A percentile compares a stretch with the other conserved stretches of the same genome.
These are phyloP conservation scores for Tympanoctomys barrerae DNA, from an alignment of 2,797 vertebrate genomes.

Conservation along the genomic window DNA sequence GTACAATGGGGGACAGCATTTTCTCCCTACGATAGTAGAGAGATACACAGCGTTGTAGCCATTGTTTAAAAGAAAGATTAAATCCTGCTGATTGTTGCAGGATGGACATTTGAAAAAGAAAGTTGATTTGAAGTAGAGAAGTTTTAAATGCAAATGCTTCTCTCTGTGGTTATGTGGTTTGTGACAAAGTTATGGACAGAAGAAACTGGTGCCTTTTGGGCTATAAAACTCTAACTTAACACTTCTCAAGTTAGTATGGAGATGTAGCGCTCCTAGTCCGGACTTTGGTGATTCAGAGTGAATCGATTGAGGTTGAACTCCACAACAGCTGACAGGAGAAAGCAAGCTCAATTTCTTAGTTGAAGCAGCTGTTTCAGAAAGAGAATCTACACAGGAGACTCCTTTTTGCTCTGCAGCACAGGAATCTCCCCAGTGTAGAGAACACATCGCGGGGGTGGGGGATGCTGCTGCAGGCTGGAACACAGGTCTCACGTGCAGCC, in stretches of 20 bases:
- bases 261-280: conserved; percentile 25
- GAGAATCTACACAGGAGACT: not conserved
- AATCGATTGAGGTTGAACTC: conserved; percentile 14
- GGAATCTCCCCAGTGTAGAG: not conserved
- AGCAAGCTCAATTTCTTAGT: conserved; percentile 35
- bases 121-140: not conserved
- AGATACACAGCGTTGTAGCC: not conserved
- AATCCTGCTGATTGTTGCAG: not conserved
- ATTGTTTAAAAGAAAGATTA: conserved; percentile 11
- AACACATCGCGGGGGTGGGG: not conserved
- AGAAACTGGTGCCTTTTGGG: conserved; percentile 4
- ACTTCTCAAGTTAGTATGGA: not conserved
- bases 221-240: conserved; percentile 29
- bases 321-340: not conserved
- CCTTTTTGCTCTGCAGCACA: not conserved
- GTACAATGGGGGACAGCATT: conserved; percentile 82
- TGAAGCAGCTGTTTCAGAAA: conserved; percentile 40
- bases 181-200: not conserved
- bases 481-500: not conserved
- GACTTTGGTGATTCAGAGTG: conserved; percentile 5
- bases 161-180: not conserved
- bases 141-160: conserved; percentile 26
- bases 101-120: not conserved
- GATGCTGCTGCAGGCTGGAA: not conserved
- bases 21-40: not conserved